phyloP scores from a whole-genome alignment of 1,140 invertebrate genomes.

The Zaprionus taronus region DNA sequence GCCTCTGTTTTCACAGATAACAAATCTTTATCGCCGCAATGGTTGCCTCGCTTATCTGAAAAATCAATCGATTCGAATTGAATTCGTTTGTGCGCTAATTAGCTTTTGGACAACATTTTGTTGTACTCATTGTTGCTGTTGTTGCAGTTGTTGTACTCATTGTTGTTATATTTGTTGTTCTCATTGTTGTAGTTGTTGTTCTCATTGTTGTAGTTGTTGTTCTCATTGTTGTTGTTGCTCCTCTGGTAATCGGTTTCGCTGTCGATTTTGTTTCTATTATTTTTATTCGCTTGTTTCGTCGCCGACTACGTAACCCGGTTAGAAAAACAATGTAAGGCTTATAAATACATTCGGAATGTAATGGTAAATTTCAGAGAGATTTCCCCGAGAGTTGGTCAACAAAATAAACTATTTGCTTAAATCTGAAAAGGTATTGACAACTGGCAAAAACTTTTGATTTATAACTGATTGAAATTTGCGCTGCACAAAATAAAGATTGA shows the following conservation, averaged over 20 bases:
- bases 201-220: conserved; percentile 1
- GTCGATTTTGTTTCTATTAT: conserved; percentile 11
- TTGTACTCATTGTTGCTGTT: conserved; percentile 30
- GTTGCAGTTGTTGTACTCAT: conserved; percentile 38
- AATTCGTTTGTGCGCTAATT: conserved; percentile 79
- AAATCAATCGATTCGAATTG: conserved; percentile 77
- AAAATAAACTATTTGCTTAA: conserved; percentile 11
- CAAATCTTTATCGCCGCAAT: conserved; percentile 80
- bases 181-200: conserved; percentile 9
- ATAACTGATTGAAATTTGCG: background rate
- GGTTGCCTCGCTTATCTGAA: conserved; percentile 76
- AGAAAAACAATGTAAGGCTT: conserved; percentile 28
- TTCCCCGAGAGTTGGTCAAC: background rate
- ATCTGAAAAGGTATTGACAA: conserved; percentile 2
- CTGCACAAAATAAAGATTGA: background rate
- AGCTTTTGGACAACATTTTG: conserved; percentile 71
- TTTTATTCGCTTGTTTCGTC: background rate
- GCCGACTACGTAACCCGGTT: conserved; percentile 4
- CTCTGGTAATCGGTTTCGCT: conserved; percentile 8
- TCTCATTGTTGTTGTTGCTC: background rate
- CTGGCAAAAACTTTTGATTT: conserved; percentile 1
- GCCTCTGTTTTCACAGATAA: conserved; percentile 84
- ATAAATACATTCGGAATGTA: conserved; percentile 29
- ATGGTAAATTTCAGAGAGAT: background rate
- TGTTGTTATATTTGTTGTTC: background rate